Evolutionary conservation across 1,140 invertebrate genomes (phyloP), one percentile per base, ranked within the genome.

Genomic region (Pygmarrhopalites habei): DNA sequence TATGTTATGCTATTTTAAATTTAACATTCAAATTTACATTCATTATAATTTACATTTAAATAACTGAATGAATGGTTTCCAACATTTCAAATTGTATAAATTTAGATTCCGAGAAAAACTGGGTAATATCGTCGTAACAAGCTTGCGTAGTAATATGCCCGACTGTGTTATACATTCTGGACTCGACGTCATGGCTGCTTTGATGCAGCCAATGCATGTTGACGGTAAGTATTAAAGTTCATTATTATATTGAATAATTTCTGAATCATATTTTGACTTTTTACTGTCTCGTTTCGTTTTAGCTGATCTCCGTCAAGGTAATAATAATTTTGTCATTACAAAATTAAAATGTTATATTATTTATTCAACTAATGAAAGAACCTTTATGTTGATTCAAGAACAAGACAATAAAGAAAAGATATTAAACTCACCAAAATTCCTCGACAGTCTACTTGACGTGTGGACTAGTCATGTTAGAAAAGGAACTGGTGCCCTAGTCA

Each of bases 181-280:
- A 14, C 84, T 99, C 62, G 96, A 99, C 78, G 95, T 96, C 79
- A 84, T 99, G 55, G 95, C 92, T 79, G 92, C 95, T 29, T 80
- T 99, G 14, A 95, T 99, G 90, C 94, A 98, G 78, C 96, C 96
- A 1, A 98, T 99, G 90, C 95, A 99, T 77, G 86, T 92, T 70
- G 91, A 98, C 75, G 95, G n/a, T n/a, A n/a, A n/a, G n/a, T n/a
- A n/a, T n/a, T n/a, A n/a, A n/a, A n/a, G n/a, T n/a, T n/a, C n/a
- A n/a, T n/a, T n/a, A n/a, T n/a, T n/a, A n/a, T n/a, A n/a, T n/a
- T n/a, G n/a, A n/a, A n/a, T n/a, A n/a, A n/a, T n/a, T n/a, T n/a
- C n/a, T n/a, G n/a, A n/a, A n/a, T n/a, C n/a, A n/a, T n/a, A n/a
- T n/a, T n/a, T n/a, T n/a, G n/a, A n/a, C n/a, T n/a, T n/a, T n/a